Base-by-base conservation (phyloP, 92 coral and sea anemone genomes). In the Palythoa grandis region DNA sequence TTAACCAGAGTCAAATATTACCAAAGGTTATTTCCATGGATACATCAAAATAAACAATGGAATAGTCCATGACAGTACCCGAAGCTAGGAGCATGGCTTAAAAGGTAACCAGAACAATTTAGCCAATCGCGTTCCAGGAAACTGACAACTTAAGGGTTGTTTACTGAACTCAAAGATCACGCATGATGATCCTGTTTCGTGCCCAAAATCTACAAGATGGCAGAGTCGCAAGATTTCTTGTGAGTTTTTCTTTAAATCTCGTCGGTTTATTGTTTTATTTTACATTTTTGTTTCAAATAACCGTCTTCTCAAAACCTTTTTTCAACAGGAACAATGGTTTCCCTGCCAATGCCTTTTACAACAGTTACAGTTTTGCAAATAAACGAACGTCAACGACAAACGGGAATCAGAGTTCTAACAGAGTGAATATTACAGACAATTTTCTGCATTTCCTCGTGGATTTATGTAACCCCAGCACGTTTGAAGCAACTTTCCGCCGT, bases 321-420 rank as follows among this genome's bases (percentile, higher is more conserved):
- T 10, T 35, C 52, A 37, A 71, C 76, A 39, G 76, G 76, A 38
- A 37, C 52, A 52, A 71, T 71, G 50, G 35, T 71, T 37, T 71
- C 53, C 20, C 52, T 71, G 23, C 13, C 35, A 52, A 71, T 39
- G 52, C 76, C 76, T 71, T 71, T 71, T 72, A 72, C 77, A 72
- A n/a, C n/a, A n/a, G n/a, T 17, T 39, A 40, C 77, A 39, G 56
- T 20, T 72, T 72, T 72, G 77, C 77, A 72, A 72, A 38, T 72
- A 54, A 15, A 14, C 77, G 77, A 38, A 22, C 77, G 52, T 72
- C 53, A 13, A 38, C 56, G 56, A 72, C 24, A 72, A 72, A 40
- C 56, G 76, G 76, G 24, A 72, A 72, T 40, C 76, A 72, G 76
- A 72, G 76, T 72, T 72, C 76, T 72, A 72, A 72, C 76, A 39